Evolutionary conservation across 2,113 vertebrate species (phyloP).

Genomic region (Taurulus bubalis): DNA sequence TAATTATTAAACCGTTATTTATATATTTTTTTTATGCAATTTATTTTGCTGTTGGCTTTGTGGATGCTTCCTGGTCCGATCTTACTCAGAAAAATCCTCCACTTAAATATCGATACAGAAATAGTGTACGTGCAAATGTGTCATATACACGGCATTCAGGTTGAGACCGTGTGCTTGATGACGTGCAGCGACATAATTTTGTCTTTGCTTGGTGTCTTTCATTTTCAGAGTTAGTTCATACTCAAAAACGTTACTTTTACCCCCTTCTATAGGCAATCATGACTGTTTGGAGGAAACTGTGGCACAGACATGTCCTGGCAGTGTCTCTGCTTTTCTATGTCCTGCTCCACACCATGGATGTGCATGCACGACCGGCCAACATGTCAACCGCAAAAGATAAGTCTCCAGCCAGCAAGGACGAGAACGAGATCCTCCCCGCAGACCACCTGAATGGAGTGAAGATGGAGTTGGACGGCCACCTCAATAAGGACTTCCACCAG

Average conservation of each 20-base stretch:
- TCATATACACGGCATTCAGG: neutral
- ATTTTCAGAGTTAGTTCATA: neutral
- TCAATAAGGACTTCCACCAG: constrained; percentile 96
- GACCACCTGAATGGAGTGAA: constrained; percentile 95
- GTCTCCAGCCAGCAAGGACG: constrained; percentile 79
- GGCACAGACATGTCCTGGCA: constrained; percentile 75
- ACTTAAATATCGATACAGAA: accelerated
- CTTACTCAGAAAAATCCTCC: too few relatives aligned
- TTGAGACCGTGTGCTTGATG: neutral
- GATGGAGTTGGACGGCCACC: constrained; percentile 94
- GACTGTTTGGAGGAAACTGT: constrained; percentile 72
- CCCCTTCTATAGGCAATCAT: constrained; percentile 67
- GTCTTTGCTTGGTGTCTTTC: neutral
- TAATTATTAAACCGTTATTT: neutral
- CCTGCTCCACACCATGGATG: constrained; percentile 78
- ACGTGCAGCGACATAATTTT: neutral
- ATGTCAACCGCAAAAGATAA: constrained; percentile 88
- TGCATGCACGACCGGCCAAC: constrained; percentile 90
- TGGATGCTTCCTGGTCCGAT: neutral
- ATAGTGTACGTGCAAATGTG: neutral
- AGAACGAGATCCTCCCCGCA: constrained; percentile 92
- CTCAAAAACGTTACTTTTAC: neutral
- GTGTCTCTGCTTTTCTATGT: constrained; percentile 80
- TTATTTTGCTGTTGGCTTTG: neutral
- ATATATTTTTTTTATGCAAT: neutral